A percentile compares a stretch with the other conserved stretches of the same genome.
phyloP scores from a whole-genome alignment of 2,113 vertebrate species.

The Zosterops pallidus region DNA sequence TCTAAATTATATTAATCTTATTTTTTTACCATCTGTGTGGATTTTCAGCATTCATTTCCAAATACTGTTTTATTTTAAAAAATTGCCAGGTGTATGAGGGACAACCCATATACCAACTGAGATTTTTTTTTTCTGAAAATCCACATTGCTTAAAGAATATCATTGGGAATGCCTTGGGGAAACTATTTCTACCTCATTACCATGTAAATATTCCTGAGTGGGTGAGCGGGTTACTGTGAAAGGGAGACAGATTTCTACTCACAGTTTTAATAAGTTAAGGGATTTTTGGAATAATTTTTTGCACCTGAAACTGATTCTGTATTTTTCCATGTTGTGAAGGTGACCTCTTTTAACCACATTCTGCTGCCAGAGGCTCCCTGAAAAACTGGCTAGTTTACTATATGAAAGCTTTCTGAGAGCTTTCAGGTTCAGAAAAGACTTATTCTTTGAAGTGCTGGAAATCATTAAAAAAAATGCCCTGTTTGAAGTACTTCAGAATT shows the following conservation, averaged over 20 bases:
- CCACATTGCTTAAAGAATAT: neutral
- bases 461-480: neutral
- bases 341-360: neutral
- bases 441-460: neutral
- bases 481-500: neutral
- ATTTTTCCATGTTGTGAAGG: conserved; percentile 5
- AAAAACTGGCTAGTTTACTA: neutral
- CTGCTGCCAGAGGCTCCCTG: neutral
- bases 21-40: neutral
- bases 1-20: neutral
- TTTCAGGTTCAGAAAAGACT: neutral
- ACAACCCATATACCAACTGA: neutral
- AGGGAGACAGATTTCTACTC: neutral
- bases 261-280: neutral
- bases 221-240: neutral
- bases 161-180: neutral
- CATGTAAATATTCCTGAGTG: neutral
- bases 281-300: neutral
- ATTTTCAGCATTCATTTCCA: neutral
- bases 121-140: neutral
- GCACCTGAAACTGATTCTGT: neutral
- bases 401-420: neutral
- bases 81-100: neutral
- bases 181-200: neutral
- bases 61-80: neutral